These are phyloP conservation scores for Pseudoips prasinana DNA, from an alignment of 2,888 invertebrate species.

Conservation along the genomic window DNA sequence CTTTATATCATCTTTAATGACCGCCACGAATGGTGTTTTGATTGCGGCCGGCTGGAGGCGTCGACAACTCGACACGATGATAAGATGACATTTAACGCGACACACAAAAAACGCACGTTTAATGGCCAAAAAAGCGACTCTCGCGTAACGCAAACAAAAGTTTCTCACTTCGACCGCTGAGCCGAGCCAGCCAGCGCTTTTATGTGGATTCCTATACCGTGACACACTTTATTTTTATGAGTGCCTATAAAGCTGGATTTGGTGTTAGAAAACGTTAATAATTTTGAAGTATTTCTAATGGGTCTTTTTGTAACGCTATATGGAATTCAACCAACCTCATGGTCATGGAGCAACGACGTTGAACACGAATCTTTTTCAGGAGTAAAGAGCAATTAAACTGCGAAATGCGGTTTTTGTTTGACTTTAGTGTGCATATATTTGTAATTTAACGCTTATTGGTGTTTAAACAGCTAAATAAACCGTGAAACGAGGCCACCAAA, in stretches of 20 bases:
- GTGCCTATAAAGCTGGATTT: slow-evolving; percentile 57
- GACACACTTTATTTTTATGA: slow-evolving; percentile 72
- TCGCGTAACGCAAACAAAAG: slow-evolving; percentile 24
- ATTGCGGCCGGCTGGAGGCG: slow-evolving; percentile 79
- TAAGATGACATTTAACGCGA: slow-evolving; percentile 73
- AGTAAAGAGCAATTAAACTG: slow-evolving; percentile 27
- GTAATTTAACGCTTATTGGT: slow-evolving; percentile 68
- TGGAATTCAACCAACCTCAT: background rate
- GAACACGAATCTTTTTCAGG: slow-evolving; percentile 1
- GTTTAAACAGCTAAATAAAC: slow-evolving; percentile 72
- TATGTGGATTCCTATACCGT: slow-evolving; percentile 69
- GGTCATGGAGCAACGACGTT: too few relatives aligned
- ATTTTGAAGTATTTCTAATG: slow-evolving; percentile 58
- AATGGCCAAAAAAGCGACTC: slow-evolving; percentile 65
- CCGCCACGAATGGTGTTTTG: slow-evolving; percentile 77
- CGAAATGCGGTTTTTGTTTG: slow-evolving; percentile 46
- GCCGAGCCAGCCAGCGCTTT: slow-evolving; percentile 49
- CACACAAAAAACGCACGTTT: slow-evolving; percentile 73
- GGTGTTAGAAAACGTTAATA: slow-evolving; percentile 63
- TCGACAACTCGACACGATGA: slow-evolving; percentile 80
- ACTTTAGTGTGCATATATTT: slow-evolving; percentile 47
- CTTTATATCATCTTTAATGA: slow-evolving; percentile 81
- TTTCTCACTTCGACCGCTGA: slow-evolving; percentile 20
- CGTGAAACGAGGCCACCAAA: slow-evolving; percentile 78
- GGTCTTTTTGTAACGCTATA: slow-evolving; percentile 43